These are phyloP conservation scores for Erannis defoliaria DNA, from an alignment of 2,888 invertebrate genomes.

Conservation along the genomic window DNA sequence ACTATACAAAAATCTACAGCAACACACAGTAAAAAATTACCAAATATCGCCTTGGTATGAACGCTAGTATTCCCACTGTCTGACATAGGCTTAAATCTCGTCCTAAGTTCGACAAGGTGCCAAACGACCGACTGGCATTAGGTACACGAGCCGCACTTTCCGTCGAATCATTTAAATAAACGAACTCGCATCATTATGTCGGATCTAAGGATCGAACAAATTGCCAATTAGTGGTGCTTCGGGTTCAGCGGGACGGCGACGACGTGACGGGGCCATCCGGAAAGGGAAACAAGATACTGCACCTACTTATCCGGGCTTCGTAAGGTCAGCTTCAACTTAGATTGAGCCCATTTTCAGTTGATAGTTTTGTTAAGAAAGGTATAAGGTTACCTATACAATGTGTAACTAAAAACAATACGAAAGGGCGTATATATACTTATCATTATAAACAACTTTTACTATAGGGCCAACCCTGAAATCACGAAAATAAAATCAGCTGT, in stretches of 20 bases:
- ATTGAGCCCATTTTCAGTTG: background rate
- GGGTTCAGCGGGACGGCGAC: conserved; percentile 45
- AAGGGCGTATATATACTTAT: too few relatives aligned
- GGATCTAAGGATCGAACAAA: conserved; percentile 86
- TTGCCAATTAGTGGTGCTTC: conserved; percentile 82
- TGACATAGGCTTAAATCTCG: background rate
- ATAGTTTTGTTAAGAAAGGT: too few relatives aligned
- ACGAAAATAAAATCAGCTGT: too few relatives aligned
- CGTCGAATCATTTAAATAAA: conserved; percentile 86
- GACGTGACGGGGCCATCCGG: conserved; percentile 41
- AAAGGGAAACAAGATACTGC: conserved; percentile 19
- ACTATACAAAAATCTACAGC: background rate
- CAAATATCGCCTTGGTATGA: background rate
- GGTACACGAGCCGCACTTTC: conserved; percentile 69
- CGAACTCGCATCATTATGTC: conserved; percentile 85
- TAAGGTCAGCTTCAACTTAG: conserved; percentile 6
- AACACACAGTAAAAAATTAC: background rate
- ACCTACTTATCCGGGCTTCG: background rate
- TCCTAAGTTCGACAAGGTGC: conserved; percentile 16
- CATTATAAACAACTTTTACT: too few relatives aligned
- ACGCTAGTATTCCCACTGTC: too few relatives aligned
- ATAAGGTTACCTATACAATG: too few relatives aligned
- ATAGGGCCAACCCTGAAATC: too few relatives aligned
- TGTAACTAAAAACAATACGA: too few relatives aligned
- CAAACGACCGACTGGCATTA: conserved; percentile 37